Conservation (phyloP, 1,140 invertebrate species). For the Coptotermes formosanus region DNA sequence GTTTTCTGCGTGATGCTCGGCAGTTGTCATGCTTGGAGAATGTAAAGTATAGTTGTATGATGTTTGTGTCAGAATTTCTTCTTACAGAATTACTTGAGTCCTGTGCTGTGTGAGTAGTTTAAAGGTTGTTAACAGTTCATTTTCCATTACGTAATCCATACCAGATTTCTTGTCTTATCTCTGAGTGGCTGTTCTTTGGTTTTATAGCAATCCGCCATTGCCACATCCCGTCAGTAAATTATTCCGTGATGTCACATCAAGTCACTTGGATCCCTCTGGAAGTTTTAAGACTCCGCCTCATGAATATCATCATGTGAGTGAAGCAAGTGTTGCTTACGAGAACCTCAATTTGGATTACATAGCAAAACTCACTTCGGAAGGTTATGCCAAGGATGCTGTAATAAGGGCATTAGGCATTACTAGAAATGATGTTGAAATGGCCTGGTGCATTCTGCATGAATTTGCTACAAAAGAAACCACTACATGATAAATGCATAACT, state of each 20-base stretch:
- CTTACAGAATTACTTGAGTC: too few relatives aligned
- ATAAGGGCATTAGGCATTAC: constrained; percentile 88
- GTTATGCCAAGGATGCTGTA: constrained; percentile 85
- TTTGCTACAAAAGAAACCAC: constrained; percentile 67
- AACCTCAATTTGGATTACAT: constrained; percentile 92
- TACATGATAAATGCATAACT: constrained; percentile 28
- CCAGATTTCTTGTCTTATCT: too few relatives aligned
- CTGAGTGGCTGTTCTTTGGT: too few relatives aligned
- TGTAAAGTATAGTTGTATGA: too few relatives aligned
- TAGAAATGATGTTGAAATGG: constrained; percentile 90
- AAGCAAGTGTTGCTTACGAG: constrained; percentile 61
- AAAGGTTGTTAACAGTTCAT: too few relatives aligned
- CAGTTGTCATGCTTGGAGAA: too few relatives aligned
- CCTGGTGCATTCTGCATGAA: constrained; percentile 90
- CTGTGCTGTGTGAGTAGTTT: too few relatives aligned
- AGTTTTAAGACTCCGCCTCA: not conserved
- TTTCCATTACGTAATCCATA: too few relatives aligned
- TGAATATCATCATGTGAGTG: constrained; percentile 12
- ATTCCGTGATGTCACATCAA: constrained; percentile 25
- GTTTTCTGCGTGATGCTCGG: too few relatives aligned
- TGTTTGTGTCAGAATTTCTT: too few relatives aligned
- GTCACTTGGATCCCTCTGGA: constrained; percentile 24
- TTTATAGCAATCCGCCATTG: constrained; percentile 11
- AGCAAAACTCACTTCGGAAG: constrained; percentile 79
- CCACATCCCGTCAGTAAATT: constrained; percentile 29